These are phyloP conservation scores for Lagorchestes hirsutus DNA, from an alignment of 2,797 vertebrate genomes.

Conservation along the genomic window DNA sequence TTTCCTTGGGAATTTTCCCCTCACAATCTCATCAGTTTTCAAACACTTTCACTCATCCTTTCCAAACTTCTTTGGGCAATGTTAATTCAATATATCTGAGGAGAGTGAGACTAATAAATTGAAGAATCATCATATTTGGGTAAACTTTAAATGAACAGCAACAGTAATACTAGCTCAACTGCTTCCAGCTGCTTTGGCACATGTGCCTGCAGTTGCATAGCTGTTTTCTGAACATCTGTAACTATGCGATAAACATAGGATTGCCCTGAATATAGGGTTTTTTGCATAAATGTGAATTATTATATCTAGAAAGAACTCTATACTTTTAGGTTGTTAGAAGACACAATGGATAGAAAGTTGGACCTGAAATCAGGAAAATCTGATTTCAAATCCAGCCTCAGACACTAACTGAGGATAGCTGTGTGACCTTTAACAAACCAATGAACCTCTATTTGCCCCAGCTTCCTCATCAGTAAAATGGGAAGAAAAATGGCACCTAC, in stretches of 20 bases:
- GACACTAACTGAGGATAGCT: neutral
- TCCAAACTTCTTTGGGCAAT: neutral
- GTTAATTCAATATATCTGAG: neutral
- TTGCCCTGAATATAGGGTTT: neutral
- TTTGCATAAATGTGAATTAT: neutral
- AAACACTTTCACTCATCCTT: neutral
- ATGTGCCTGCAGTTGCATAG: neutral
- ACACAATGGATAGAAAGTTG: neutral
- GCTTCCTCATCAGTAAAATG: neutral
- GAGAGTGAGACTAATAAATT: neutral
- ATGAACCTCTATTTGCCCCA: neutral
- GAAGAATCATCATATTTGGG: neutral
- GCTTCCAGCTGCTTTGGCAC: neutral
- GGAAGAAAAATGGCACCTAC: neutral
- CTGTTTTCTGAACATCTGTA: neutral
- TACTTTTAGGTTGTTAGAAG: neutral
- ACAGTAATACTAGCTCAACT: neutral
- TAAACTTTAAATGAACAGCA: neutral
- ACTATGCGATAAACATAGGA: neutral
- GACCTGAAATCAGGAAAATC: neutral
- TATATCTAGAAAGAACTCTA: neutral
- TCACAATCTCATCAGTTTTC: neutral
- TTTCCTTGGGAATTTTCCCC: neutral
- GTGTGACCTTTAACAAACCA: neutral
- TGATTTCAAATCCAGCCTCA: neutral